Evolutionary conservation across 1,140 invertebrate genomes (phyloP).

Genomic region (Calliopsis andreniformis): DNA sequence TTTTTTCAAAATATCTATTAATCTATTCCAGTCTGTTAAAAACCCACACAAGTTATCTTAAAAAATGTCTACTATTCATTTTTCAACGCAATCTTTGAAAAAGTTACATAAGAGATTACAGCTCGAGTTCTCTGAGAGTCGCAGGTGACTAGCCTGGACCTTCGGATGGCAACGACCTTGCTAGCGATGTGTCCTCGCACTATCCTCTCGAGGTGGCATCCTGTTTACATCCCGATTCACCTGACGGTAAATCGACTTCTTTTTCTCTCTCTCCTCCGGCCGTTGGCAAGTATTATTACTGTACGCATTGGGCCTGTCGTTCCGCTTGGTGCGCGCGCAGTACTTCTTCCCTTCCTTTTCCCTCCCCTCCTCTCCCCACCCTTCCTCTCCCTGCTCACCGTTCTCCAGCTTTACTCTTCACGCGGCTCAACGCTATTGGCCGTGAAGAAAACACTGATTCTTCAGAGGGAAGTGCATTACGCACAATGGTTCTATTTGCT

Average conservation of each 20-base stretch:
- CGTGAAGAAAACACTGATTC: background rate
- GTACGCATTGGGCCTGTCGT: conserved; percentile 30
- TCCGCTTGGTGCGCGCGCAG: conserved; percentile 28
- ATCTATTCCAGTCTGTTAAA: no score
- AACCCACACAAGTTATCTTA: no score
- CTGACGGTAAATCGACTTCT: conserved; percentile 50
- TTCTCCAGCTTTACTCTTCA: background rate
- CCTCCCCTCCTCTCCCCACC: background rate
- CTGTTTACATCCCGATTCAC: conserved; percentile 53
- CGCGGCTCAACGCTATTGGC: background rate
- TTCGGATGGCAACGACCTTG: conserved; percentile 48
- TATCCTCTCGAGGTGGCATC: conserved; percentile 42
- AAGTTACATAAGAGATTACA: no score
- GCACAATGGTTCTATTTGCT: conserved; percentile 1
- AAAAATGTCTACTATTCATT: no score
- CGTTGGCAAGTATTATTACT: conserved; percentile 33
- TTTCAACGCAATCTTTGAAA: no score
- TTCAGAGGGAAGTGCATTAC: background rate
- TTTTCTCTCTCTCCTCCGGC: conserved; percentile 13
- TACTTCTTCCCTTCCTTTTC: background rate
- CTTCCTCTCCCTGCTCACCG: no score
- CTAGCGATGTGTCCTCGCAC: conserved; percentile 40
- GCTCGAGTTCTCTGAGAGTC: background rate
- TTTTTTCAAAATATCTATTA: no score
- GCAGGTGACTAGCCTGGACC: conserved; percentile 39